Conservation (phyloP, 2,888 invertebrate genomes). For the Tachina lurida region DNA sequence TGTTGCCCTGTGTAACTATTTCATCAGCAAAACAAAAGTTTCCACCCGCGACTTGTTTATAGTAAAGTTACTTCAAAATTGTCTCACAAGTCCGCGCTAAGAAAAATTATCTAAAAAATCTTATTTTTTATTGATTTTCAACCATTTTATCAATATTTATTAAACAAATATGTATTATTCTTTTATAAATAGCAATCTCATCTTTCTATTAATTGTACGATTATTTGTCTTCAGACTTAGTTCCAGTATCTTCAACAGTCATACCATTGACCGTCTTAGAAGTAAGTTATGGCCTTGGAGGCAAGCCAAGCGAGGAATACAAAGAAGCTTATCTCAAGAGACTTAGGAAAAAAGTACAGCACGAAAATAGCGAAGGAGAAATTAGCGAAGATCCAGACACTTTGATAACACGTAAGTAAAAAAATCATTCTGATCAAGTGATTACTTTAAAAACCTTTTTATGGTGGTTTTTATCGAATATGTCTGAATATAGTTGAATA, state of each 20-base stretch:
- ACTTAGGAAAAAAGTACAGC: constrained; percentile 80
- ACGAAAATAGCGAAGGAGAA: constrained; percentile 52
- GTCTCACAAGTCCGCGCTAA: too few species aligned
- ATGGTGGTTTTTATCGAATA: too few species aligned
- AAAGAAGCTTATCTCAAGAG: constrained; percentile 82
- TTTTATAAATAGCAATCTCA: background rate
- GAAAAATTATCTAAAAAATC: too few species aligned
- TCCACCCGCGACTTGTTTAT: too few species aligned
- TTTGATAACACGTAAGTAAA: constrained; percentile 80
- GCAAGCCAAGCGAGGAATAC: constrained; percentile 82
- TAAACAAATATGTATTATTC: background rate
- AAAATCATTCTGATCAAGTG: background rate
- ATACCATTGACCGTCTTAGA: constrained; percentile 86
- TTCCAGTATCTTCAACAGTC: constrained; percentile 87
- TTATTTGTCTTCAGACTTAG: constrained; percentile 83
- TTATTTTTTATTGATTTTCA: too few species aligned
- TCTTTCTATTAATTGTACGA: too few species aligned
- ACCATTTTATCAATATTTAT: too few species aligned
- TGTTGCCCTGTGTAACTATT: too few species aligned
- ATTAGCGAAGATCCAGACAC: constrained; percentile 78
- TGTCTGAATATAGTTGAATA: too few species aligned
- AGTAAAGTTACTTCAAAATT: too few species aligned
- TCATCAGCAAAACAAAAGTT: too few species aligned
- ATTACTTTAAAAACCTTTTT: background rate
- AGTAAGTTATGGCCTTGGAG: constrained; percentile 84